Percentiles rank a stretch among this genome's conserved stretches.
Conservation (phyloP, 2,888 invertebrate species). For the Encarsia formosa region DNA sequence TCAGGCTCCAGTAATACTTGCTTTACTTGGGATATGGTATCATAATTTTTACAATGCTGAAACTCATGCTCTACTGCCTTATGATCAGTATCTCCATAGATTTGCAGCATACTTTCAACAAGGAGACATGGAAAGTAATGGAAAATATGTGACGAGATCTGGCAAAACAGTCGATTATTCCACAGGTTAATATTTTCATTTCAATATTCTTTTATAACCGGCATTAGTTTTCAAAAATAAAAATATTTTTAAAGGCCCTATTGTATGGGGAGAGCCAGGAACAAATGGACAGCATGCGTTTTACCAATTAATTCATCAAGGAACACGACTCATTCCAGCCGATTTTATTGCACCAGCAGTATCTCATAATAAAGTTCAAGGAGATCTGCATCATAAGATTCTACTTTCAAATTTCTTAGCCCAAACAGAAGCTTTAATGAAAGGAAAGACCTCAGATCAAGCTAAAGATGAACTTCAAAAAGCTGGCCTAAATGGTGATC, state of each 20-base stretch:
- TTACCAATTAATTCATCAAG: slow-evolving; percentile 98
- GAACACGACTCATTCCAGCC: slow-evolving; percentile 84
- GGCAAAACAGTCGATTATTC: slow-evolving; percentile 58
- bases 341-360: slow-evolving; percentile 94
- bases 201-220: not conserved
- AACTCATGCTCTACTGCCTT: slow-evolving; percentile 93
- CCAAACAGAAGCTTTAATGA: slow-evolving; percentile 98
- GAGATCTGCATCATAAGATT: slow-evolving; percentile 87
- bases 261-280: slow-evolving; percentile 93
- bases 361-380: slow-evolving; percentile 73
- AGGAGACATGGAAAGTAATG: slow-evolving; percentile 99
- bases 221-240: not conserved
- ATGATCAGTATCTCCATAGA: slow-evolving; percentile 97
- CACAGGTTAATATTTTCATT: slow-evolving; percentile 49
- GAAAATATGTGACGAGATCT: slow-evolving; percentile 81
- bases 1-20: slow-evolving; percentile 89
- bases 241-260: slow-evolving; percentile 39
- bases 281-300: slow-evolving; percentile 99
- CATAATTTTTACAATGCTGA: slow-evolving; percentile 91
- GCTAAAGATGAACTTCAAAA: slow-evolving; percentile 77
- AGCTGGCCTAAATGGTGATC: slow-evolving; percentile 70
- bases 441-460: slow-evolving; percentile 63
- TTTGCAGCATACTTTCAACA: slow-evolving; percentile 99
- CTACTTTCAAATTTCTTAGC: slow-evolving; percentile 95
- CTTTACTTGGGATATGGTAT: slow-evolving; percentile 91